phyloP scores from a whole-genome alignment of 2,113 vertebrate species.

The Oncorhynchus mykiss region DNA sequence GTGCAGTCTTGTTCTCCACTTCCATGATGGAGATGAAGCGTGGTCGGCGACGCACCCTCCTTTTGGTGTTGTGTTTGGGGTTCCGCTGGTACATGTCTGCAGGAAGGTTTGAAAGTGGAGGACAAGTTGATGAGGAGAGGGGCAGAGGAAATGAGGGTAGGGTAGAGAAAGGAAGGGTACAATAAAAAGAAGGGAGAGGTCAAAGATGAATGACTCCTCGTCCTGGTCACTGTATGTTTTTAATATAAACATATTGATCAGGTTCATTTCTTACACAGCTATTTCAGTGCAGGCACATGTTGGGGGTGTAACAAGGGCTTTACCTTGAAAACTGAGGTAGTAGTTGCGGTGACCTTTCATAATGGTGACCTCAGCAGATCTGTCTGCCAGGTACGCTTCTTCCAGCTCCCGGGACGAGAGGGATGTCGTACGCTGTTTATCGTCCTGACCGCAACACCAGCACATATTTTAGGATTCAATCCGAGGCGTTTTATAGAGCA shows the following conservation, averaged over 20 bases:
- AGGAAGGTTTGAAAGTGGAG: background rate
- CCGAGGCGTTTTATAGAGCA: too few species aligned
- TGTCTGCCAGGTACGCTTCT: conserved; percentile 67
- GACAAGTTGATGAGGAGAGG: background rate
- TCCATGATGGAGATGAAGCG: conserved; percentile 76
- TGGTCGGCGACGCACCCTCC: conserved; percentile 79
- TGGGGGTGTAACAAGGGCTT: background rate
- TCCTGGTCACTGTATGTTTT: background rate
- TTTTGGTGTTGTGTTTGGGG: conserved; percentile 66
- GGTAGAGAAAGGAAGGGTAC: background rate
- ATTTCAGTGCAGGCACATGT: background rate
- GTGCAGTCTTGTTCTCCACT: conserved; percentile 62
- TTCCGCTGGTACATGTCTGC: conserved; percentile 86
- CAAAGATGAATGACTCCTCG: background rate
- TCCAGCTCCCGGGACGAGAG: conserved; percentile 77
- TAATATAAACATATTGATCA: background rate
- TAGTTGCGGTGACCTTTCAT: conserved; percentile 72
- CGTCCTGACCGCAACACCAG: conserved; percentile 58
- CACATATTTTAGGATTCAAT: background rate
- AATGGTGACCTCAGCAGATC: conserved; percentile 56
- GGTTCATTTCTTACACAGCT: too few species aligned
- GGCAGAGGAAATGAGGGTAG: background rate
- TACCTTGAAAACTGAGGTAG: conserved; percentile 77
- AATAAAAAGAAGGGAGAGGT: background rate
- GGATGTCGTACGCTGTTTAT: conserved; percentile 65